Percentiles rank a stretch among this genome's conserved stretches.
phyloP scores from a whole-genome alignment of 2,797 vertebrate species.

The Leptoclinus maculatus region DNA sequence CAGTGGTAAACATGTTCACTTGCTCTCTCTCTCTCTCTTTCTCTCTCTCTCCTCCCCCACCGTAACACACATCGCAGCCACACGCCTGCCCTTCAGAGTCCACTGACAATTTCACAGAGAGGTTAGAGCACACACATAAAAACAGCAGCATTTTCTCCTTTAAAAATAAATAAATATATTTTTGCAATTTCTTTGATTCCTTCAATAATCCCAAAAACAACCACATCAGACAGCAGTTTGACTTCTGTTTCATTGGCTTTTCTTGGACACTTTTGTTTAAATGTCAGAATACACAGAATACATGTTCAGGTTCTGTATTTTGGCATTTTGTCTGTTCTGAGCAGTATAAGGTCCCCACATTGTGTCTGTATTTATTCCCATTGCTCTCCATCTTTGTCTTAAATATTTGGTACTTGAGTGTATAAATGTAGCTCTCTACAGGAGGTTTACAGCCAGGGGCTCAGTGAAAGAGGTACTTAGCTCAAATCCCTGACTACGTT shows the following conservation, averaged over 20 bases:
- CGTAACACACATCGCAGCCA: slow-evolving; percentile 74
- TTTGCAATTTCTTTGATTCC: not conserved
- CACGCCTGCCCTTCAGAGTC: slow-evolving; percentile 71
- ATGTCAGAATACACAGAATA: not conserved
- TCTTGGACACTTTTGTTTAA: not conserved
- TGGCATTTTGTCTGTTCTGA: slow-evolving; percentile 4
- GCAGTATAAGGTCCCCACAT: not conserved
- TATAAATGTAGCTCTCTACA: slow-evolving; percentile 18
- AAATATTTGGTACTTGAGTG: slow-evolving; percentile 14
- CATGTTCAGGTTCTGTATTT: not conserved
- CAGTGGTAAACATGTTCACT: slow-evolving; percentile 69
- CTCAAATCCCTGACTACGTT: slow-evolving; percentile 63
- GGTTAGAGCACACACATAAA: slow-evolving; percentile 48
- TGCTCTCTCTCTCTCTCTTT: slow-evolving; percentile 28
- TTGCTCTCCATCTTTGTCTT: not conserved
- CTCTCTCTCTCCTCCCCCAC: slow-evolving; percentile 71
- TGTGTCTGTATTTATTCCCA: slow-evolving; percentile 7
- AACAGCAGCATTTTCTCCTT: not conserved
- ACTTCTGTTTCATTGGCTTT: slow-evolving; percentile 11
- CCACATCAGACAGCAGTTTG: not conserved
- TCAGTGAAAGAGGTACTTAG: slow-evolving; percentile 72
- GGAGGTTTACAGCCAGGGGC: slow-evolving; percentile 43
- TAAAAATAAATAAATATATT: not conserved
- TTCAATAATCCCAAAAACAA: not conserved
- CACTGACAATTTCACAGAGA: slow-evolving; percentile 77